Percentiles rank a stretch among this genome's conserved stretches.
These are phyloP conservation scores for Kryphioiulus occultus DNA, from an alignment of 2,888 invertebrate species.

Conservation along the genomic window DNA sequence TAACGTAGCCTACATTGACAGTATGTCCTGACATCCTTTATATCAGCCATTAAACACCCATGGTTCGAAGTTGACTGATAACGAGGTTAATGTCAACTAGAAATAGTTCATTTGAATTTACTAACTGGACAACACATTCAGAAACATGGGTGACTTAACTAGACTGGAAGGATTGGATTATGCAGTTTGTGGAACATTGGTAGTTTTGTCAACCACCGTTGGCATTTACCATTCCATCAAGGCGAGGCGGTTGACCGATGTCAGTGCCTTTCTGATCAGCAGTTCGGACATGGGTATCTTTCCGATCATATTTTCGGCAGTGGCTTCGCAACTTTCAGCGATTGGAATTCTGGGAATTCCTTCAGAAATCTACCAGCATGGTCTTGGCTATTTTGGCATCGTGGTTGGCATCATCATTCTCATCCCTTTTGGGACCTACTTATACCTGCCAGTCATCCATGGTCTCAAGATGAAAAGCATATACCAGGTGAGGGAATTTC, in stretches of 20 bases:
- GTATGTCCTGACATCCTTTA: too few relatives aligned
- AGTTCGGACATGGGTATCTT: slow-evolving; percentile 37
- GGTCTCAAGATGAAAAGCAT: neutral
- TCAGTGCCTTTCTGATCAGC: slow-evolving; percentile 29
- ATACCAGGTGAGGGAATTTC: slow-evolving; percentile 27
- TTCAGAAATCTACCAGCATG: slow-evolving; percentile 24
- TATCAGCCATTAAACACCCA: too few relatives aligned
- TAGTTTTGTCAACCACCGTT: neutral
- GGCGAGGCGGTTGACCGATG: neutral
- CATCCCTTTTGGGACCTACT: slow-evolving; percentile 16
- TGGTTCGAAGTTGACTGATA: too few relatives aligned
- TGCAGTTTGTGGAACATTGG: neutral
- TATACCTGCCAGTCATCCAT: slow-evolving; percentile 29
- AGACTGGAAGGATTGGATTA: slow-evolving; percentile 37
- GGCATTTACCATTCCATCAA: slow-evolving; percentile 43
- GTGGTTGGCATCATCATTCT: too few relatives aligned
- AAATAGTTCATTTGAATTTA: too few relatives aligned
- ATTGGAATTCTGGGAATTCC: slow-evolving; percentile 46
- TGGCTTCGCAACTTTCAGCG: slow-evolving; percentile 36
- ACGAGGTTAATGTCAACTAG: too few relatives aligned
- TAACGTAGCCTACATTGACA: too few relatives aligned
- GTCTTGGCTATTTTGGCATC: neutral
- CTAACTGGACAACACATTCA: too few relatives aligned
- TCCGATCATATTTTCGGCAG: slow-evolving; percentile 44
- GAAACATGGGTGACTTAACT: too few relatives aligned